These are phyloP conservation scores for Microcebus griseorufus DNA, from an alignment of 2,113 vertebrate species.

Conservation along the genomic window DNA sequence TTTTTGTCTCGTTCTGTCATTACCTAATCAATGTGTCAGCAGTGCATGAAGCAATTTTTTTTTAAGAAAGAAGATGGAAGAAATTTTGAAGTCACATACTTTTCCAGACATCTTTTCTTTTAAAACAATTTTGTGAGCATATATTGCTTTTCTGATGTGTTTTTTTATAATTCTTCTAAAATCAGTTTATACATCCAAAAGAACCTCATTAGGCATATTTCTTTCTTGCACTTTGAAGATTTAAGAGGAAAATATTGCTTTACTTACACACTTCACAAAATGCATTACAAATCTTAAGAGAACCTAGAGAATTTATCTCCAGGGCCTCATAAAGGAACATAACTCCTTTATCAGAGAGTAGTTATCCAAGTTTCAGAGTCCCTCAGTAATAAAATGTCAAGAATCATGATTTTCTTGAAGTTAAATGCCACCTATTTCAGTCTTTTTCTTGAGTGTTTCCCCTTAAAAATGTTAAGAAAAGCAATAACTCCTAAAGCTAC, in stretches of 20 bases:
- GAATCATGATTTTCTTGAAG: constrained; percentile 71
- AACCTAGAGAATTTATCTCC: constrained; percentile 36
- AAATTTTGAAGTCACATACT: constrained; percentile 36
- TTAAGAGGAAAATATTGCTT: constrained; percentile 50
- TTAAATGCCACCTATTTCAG: constrained; percentile 74
- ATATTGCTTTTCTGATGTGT: constrained; percentile 54
- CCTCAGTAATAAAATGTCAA: constrained; percentile 72
- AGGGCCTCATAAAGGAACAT: constrained; percentile 59
- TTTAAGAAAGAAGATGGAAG: constrained; percentile 58
- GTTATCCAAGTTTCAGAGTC: constrained; percentile 55
- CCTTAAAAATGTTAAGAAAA: constrained; percentile 67
- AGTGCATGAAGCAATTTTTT: constrained; percentile 56
- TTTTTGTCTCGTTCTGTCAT: constrained; percentile 20
- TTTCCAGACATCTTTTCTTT: constrained; percentile 61
- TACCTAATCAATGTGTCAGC: constrained; percentile 55
- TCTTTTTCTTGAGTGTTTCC: constrained; percentile 59
- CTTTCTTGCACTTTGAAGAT: constrained; percentile 33
- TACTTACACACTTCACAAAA: constrained; percentile 26
- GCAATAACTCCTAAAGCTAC: constrained; percentile 60
- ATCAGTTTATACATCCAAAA: constrained; percentile 5
- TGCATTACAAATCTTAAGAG: constrained; percentile 27
- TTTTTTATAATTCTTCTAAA: constrained; percentile 48
- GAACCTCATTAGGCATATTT: background rate
- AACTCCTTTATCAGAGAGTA: constrained; percentile 45
- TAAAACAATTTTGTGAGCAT: background rate